Base-by-base conservation (phyloP, 2,797 vertebrate genomes). In the Microtus obscurus region DNA sequence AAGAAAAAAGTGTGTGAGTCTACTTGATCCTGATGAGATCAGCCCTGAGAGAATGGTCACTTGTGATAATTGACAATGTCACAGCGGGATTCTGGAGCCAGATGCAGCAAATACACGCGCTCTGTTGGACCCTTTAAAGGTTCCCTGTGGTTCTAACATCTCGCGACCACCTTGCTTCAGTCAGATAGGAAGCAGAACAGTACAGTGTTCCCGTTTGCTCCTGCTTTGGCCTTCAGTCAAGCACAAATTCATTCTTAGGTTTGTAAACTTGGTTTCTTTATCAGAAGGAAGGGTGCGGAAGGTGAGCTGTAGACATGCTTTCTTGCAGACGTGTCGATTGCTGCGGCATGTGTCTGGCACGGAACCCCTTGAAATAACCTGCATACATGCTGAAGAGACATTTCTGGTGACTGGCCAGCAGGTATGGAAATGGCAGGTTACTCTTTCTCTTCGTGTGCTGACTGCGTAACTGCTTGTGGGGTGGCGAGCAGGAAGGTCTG, bases 371-470 rank as follows among this genome's bases (percentile, higher is more conserved):
- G 99, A 99, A 98, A 99, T 99, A 95, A 99, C 99, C 71, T 99
- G 99, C 81, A 98, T 99, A 95, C 99, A 99, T 6, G 99, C 99
- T 45, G 99, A 99, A 98, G 99, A 99, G 97, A 99, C 99, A 48
- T 99, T 99, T 98, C 99, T 99, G 95, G 99, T 99, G 96, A 99
- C 99, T 88, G 99, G 99, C 67, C 99, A 99, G 90, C 99, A 99
- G 99, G 99, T 99, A 99, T 34, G 98, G 51, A 27, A 61, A 56
- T 13, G 61, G 53, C 65, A 85, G 69, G 16, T 82, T 51, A 17
- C 90, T 69, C 17, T 43, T 87, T 92, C 56, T 77, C 0, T 86
- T 37, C 51, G 4, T 11, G 21, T 96, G 80, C 53, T 92, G 29
- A 89, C 59, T 65, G 27, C 87, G 23, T 40, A 71, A 29, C 27